phyloP scores from a whole-genome alignment of 2,888 invertebrate species.

The Idaea biselata region DNA sequence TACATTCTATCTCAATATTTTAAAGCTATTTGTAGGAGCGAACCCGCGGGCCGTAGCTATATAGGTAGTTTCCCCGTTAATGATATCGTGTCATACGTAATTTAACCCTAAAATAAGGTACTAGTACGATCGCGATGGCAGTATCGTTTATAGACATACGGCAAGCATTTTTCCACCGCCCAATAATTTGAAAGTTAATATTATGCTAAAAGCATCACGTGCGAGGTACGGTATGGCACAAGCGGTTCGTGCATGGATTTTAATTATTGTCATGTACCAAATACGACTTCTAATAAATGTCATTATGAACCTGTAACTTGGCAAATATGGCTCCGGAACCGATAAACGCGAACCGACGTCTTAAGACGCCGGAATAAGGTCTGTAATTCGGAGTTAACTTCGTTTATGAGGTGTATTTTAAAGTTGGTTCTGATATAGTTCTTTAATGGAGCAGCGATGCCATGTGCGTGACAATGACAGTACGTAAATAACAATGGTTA shows the following conservation, averaged over 20 bases:
- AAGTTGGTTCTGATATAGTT: constrained; percentile 60
- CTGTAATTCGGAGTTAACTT: constrained; percentile 20
- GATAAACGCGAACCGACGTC: constrained; percentile 15
- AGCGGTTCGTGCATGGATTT: constrained; percentile 77
- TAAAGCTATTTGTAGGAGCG: not conserved
- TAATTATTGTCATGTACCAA: constrained; percentile 80
- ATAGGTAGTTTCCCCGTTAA: not conserved
- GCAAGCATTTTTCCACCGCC: constrained; percentile 45
- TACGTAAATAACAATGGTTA: constrained; percentile 67
- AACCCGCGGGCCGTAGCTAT: not conserved
- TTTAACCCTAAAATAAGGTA: constrained; percentile 14
- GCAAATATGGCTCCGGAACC: constrained; percentile 34
- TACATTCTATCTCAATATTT: not conserved
- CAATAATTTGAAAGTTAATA: constrained; percentile 65
- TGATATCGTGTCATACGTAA: constrained; percentile 7
- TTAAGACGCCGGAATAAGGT: constrained; percentile 26
- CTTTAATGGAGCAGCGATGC: constrained; percentile 72
- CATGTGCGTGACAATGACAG: constrained; percentile 77
- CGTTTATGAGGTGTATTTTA: constrained; percentile 14
- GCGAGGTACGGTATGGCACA: constrained; percentile 73
- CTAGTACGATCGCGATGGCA: constrained; percentile 11
- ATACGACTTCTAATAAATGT: constrained; percentile 79
- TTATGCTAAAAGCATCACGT: constrained; percentile 67
- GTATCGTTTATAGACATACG: constrained; percentile 39
- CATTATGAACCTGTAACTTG: constrained; percentile 69